phyloP scores from a whole-genome alignment of 2,113 vertebrate genomes.

The Epinephelus lanceolatus region DNA sequence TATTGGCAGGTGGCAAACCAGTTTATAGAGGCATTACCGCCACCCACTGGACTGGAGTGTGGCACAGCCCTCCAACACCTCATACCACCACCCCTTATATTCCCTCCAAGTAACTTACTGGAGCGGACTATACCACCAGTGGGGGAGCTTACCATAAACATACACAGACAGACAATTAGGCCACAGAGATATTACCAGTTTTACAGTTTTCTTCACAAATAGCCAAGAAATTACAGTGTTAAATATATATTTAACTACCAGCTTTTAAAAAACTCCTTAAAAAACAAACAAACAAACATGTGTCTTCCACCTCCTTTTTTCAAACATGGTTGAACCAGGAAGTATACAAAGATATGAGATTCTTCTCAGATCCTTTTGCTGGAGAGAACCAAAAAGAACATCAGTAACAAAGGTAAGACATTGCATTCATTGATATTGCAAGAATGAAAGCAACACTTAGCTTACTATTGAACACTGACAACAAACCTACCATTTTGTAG shows the following conservation, averaged over 20 bases:
- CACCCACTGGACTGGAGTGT: not conserved
- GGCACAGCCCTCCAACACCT: not conserved
- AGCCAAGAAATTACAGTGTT: rapidly evolving
- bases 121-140: not conserved
- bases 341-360: constrained; percentile 8
- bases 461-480: not conserved
- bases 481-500: not conserved
- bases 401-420: not conserved
- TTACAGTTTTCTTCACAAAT: not conserved
- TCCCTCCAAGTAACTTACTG: not conserved
- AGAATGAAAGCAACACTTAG: not conserved
- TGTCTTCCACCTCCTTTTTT: not conserved
- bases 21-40: not conserved
- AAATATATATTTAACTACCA: not conserved
- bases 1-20: not conserved
- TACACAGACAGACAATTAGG: not conserved
- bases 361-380: not conserved
- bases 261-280: not conserved
- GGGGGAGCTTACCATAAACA: not conserved
- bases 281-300: not conserved
- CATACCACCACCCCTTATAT: not conserved
- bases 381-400: not conserved
- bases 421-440: not conserved
- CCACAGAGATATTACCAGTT: not conserved
- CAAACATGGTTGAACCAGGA: constrained; percentile 46